These are phyloP conservation scores for Apodemus sylvaticus DNA, from an alignment of 2,113 vertebrate genomes.

Conservation along the genomic window DNA sequence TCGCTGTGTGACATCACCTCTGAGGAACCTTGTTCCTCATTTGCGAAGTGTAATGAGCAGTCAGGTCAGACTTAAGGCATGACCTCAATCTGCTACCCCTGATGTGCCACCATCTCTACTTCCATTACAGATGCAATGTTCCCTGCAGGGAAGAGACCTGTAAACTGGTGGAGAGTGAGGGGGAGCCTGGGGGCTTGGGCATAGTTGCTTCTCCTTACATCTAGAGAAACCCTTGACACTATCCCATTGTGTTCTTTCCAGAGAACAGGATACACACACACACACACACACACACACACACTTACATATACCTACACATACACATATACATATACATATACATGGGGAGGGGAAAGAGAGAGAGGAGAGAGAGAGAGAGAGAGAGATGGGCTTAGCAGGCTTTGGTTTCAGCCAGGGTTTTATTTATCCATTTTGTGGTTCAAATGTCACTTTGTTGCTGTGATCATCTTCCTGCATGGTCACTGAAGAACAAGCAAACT, in stretches of 20 bases:
- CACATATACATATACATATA: too few species aligned
- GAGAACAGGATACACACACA: neutral
- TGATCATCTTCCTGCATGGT: constrained; percentile 69
- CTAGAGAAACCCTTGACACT: constrained; percentile 59
- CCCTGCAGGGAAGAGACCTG: neutral
- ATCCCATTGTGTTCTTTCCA: neutral
- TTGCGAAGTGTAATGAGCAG: neutral
- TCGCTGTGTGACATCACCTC: neutral
- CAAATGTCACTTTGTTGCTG: constrained; percentile 59
- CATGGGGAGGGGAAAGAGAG: too few species aligned
- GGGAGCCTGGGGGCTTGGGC: neutral
- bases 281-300: too few species aligned
- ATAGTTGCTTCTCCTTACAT: constrained; percentile 21
- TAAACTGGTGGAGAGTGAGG: neutral
- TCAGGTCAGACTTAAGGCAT: neutral
- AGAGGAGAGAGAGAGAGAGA: too few species aligned
- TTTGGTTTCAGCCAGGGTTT: neutral
- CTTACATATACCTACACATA: too few species aligned
- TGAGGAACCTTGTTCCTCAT: neutral
- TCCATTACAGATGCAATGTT: neutral
- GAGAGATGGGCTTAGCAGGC: neutral
- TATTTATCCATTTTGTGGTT: constrained; percentile 75
- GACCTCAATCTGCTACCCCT: neutral
- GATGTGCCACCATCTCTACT: fast-evolving
- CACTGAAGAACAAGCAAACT: constrained; percentile 61